Evolutionary conservation across 2,113 vertebrate genomes (phyloP).

Genomic region (Anas platyrhynchos): DNA sequence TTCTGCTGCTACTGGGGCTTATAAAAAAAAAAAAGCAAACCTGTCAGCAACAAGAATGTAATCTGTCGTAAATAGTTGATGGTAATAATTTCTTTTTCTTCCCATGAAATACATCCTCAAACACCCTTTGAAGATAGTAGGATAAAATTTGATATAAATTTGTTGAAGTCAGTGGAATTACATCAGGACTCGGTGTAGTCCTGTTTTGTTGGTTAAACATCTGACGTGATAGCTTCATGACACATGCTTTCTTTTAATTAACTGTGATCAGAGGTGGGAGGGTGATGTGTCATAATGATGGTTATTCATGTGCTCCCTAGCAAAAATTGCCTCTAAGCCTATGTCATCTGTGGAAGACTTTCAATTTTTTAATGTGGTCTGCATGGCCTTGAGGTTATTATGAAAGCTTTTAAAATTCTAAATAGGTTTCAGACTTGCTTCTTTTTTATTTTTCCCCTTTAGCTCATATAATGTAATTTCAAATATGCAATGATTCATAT

Average conservation of each 20-base stretch:
- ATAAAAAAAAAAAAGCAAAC: background rate
- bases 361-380: slow-evolving; percentile 62
- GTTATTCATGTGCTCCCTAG: slow-evolving; percentile 50
- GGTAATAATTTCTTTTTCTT: background rate
- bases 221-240: background rate
- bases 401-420: slow-evolving; percentile 67
- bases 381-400: slow-evolving; percentile 57
- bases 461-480: background rate
- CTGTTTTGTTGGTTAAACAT: slow-evolving; percentile 36
- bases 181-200: background rate
- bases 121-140: background rate
- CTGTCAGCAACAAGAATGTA: background rate
- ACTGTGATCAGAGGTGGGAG: slow-evolving; percentile 50
- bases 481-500: background rate
- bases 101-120: background rate
- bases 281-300: slow-evolving; percentile 30
- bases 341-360: slow-evolving; percentile 44
- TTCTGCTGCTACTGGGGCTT: background rate
- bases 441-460: slow-evolving; percentile 55
- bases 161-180: background rate
- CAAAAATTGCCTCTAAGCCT: slow-evolving; percentile 52
- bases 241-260: slow-evolving; percentile 53
- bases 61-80: background rate
- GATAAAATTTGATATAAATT: background rate
- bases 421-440: slow-evolving; percentile 55